Evolutionary conservation across 2,797 vertebrate genomes (phyloP), one percentile per base, ranked within the genome.

Genomic region (Falco biarmicus): DNA sequence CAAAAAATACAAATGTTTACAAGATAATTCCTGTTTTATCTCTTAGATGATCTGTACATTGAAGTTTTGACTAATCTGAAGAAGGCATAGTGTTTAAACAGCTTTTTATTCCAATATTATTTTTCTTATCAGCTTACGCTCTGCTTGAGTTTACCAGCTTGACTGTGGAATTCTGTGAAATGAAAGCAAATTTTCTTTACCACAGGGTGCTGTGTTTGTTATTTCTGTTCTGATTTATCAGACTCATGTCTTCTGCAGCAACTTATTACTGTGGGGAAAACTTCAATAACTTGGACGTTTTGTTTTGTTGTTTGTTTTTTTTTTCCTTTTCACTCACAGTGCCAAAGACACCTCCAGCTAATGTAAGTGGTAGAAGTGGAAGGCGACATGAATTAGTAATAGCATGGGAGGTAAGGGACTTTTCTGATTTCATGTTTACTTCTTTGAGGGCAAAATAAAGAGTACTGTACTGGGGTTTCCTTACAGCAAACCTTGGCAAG

Each of bases 341-440:
- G 96, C 99, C 99, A 57, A 99, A 99, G 65, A 99, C 99, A 95
- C 98, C 99, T 54, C 99, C 99, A 47, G 98, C 98, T 31, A 99
- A 99, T 4, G 99, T 99, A 16, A 99, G 99, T 28, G 99, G 99
- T 84, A 99, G 99, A 90, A 99, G 99, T 26, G 99, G 99, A 95
- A 99, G 99, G 75, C 96, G 99, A 87, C 99, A 99, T 61, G 99
- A 99, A 96, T 97, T 99, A 97, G 99, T 99, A 97, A 99, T 99
- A 96, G 99, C 99, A 14, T 99, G 99, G 99, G 99, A 99, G 99
- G 99, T 99, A 98, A 98, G 98, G 87, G 84, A 94, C 59, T 68
- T 80, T 93, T 91, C 41, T 94, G 25, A 78, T 91, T 75, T 81
- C 59, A 59, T 95, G 54, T 74, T 84, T 73, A 51, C 53, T 81